Base-by-base conservation (phyloP, 1,140 invertebrate genomes). In the Mizuhopecten yessoensis region DNA sequence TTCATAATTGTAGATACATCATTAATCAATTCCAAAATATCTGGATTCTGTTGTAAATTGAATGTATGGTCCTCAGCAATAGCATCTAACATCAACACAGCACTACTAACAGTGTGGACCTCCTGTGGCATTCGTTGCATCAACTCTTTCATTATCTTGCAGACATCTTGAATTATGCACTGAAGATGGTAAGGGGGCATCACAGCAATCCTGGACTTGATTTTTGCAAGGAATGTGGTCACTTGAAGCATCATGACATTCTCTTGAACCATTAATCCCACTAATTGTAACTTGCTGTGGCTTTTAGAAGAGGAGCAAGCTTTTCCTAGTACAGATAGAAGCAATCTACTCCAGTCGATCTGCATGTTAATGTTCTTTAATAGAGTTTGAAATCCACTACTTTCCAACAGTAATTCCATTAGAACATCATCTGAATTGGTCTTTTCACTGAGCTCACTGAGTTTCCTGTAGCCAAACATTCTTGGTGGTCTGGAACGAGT, bases 291-390 rank as follows among this genome's bases (percentile, higher is more conserved):
- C 49, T 88, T 36, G 89, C 34, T 42, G 15, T 39, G 33, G 15
- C 29, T 90, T 36, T 90, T 34, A 13, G 34, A 23, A 29, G 91
- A 92, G 29, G 11, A 36, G 33, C n/a, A 36, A 34, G 90, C 88
- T 57, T 89, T 91, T 0, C 34, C 86, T n/a, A 92, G 34, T 42
- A 92, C 88, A 20, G 33, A 20, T 13, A 92, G 15, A 34, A 92
- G 34, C 75, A 87, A 29, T 34, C 23, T 33, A 57, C 91, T 75
- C 86, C 34, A 88, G 45, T 91, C 86, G 34, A 7, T 20, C 86
- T 45, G 42, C 33, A 87, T 34, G 5, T 23, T n/a, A 0, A 87
- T 17, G 42, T 42, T 88, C 2, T 88, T 39, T 0, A 92, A 34
- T 49, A 92, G 33, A 20, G 87, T 42, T 10, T 29, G 29, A 87